Evolutionary conservation across 2,113 vertebrate genomes (phyloP), one percentile per base, ranked within the genome.

Genomic region (Epinephelus fuscoguttatus): DNA sequence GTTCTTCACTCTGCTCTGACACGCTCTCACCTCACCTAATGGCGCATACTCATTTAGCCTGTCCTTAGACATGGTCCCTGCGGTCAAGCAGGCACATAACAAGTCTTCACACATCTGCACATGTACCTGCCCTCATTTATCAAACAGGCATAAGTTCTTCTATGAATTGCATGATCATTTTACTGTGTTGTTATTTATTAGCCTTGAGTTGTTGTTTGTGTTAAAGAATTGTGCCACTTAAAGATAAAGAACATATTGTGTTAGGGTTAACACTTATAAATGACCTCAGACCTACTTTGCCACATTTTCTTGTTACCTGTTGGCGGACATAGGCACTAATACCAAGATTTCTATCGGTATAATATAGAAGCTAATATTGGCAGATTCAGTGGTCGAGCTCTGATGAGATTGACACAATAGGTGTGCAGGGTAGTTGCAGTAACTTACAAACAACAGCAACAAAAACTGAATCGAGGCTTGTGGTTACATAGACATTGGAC

Each of bases 71-170:
- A 21, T 17, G 21, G 19, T 72, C 71, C 23, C 53, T 74, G 18
- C 55, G 72, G 15, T 30, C 23, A 70, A 55, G 49, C 23, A 70
- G 27, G 64, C 57, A 57, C 23, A 10, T 70, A 50, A 75, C 23
- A 57, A 50, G 33, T 53, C 42, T 25, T 45, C 52, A 45, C 70
- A 19, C 33, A 8, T 81, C 50, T 78, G n/a, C n/a, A 40, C 47
- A 23, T 57, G 18, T 15, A 69, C 67, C 59, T 71, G 21, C n/a
- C 23, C 37, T 80, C 2, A 61, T 81, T 73, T 49, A 37, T 37
- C 9, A 50, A 61, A 53, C 15, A 42, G 47, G 18, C n/a, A 57
- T 4, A 7, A 25, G 12, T 47, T 74, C 11, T 40, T 47, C 5
- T 30, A 8, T 27, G 52, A 19, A 52, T 59, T 1, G 1, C 40